Evolutionary conservation across 2,113 vertebrate genomes (phyloP).

Genomic region (Sakesphorus luctuosus): DNA sequence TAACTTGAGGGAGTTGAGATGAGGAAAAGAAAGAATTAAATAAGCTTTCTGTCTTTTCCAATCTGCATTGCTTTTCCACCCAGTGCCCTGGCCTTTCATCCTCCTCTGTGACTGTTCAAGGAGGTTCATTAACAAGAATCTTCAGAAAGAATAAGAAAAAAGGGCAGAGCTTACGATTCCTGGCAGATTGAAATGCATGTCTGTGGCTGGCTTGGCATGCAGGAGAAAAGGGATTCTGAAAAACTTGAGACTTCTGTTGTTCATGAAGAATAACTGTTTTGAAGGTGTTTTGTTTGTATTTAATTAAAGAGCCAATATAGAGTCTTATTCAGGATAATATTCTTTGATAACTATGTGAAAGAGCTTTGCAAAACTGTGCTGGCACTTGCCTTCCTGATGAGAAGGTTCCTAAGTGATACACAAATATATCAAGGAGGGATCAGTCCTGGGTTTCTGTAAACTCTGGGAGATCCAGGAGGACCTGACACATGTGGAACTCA

Average conservation of each 20-base stretch:
- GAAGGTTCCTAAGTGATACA: not conserved
- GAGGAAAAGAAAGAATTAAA: slow-evolving; percentile 53
- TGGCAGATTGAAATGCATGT: not conserved
- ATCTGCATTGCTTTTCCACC: not conserved
- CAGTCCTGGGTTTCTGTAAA: not conserved
- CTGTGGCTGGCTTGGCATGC: not conserved
- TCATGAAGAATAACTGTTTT: not conserved
- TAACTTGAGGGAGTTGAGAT: slow-evolving; percentile 38
- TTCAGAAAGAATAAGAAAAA: slow-evolving; percentile 62
- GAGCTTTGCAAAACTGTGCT: not conserved
- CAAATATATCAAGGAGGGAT: not conserved
- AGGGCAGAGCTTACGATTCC: not conserved
- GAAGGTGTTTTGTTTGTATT: slow-evolving; percentile 4
- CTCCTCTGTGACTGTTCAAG: not conserved
- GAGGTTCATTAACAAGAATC: slow-evolving; percentile 29
- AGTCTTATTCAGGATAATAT: not conserved
- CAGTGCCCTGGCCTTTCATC: slow-evolving; percentile 26
- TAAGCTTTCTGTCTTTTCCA: slow-evolving; percentile 22
- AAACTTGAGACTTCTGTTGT: not conserved
- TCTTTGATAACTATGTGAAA: not conserved
- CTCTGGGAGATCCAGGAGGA: not conserved
- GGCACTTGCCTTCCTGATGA: not conserved
- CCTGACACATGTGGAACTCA: not conserved
- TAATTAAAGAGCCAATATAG: not conserved
- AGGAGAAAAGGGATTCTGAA: not conserved